Conservation (phyloP, 2,888 invertebrate species). For the Pandemis cinnamomeana region DNA sequence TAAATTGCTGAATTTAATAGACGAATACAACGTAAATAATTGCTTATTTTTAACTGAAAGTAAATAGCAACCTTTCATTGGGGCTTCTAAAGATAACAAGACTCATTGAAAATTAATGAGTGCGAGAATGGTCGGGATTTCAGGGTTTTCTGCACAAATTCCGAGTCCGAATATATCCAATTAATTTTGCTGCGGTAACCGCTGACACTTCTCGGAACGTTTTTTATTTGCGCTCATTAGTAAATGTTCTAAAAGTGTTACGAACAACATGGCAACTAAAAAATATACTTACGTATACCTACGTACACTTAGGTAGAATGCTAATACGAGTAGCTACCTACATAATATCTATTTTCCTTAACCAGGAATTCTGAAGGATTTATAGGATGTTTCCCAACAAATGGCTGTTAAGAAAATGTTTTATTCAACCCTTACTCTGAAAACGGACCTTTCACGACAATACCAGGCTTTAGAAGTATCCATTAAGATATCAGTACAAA, state of each 20-base stretch:
- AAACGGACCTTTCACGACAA: constrained; percentile 14
- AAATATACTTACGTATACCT: background rate
- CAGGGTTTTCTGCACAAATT: background rate
- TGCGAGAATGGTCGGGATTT: background rate
- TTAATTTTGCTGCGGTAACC: constrained; percentile 4
- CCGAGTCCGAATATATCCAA: constrained; percentile 6
- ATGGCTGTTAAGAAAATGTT: constrained; percentile 13
- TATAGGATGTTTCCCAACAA: constrained; percentile 6
- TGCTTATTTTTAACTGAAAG: background rate
- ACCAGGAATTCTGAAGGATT: constrained; percentile 8
- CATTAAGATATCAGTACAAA: constrained; percentile 13
- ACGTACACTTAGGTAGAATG: background rate
- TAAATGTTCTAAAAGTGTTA: background rate
- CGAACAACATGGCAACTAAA: background rate
- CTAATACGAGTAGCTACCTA: background rate
- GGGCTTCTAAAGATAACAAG: constrained; percentile 6
- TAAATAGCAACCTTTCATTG: background rate
- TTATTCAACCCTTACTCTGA: constrained; percentile 13
- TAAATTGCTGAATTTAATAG: background rate
- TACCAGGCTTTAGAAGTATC: constrained; percentile 9
- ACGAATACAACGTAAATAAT: background rate
- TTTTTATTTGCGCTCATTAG: background rate
- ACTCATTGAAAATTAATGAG: constrained; percentile 18
- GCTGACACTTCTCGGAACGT: background rate
- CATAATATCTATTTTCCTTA: background rate